These are phyloP conservation scores for Oreochromis tanganicae DNA, from an alignment of 2,113 vertebrate genomes.

Conservation along the genomic window DNA sequence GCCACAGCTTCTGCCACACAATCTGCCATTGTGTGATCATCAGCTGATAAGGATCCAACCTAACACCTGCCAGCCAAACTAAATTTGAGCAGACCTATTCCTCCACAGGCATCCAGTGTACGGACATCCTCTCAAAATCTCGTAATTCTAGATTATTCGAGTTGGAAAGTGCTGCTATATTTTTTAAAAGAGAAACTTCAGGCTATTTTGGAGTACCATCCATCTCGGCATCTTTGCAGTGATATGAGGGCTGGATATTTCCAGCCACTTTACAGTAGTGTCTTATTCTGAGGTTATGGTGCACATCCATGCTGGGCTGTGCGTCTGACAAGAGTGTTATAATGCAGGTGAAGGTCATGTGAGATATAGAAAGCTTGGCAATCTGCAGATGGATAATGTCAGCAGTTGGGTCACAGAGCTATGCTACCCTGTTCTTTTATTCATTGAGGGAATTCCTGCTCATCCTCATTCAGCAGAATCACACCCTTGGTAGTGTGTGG, in stretches of 20 bases:
- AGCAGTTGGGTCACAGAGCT: not conserved
- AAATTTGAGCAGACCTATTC: not conserved
- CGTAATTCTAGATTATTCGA: not conserved
- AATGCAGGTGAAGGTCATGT: conserved; percentile 22
- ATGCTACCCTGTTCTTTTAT: conserved; percentile 28
- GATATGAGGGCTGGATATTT: not conserved
- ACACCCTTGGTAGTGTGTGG: not conserved
- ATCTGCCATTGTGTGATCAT: conserved; percentile 21
- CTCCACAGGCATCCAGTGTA: not conserved
- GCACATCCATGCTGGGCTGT: not conserved
- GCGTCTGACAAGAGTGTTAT: conserved; percentile 5
- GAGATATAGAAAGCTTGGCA: not conserved
- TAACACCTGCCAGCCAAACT: conserved; percentile 1
- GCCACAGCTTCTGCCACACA: conserved; percentile 10
- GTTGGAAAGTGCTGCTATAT: not conserved
- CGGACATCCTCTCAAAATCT: not conserved
- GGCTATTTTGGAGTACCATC: not conserved
- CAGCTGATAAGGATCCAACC: conserved; percentile 14
- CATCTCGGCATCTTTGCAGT: not conserved
- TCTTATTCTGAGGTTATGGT: not conserved
- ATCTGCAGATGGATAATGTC: conserved; percentile 21
- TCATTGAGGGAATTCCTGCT: conserved; percentile 45
- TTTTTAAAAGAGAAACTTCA: not conserved
- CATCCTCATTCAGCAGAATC: not conserved
- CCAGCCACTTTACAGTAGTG: not conserved